Evolutionary conservation across 2,888 invertebrate species (phyloP).

Genomic region (Gastrophysa polygoni): DNA sequence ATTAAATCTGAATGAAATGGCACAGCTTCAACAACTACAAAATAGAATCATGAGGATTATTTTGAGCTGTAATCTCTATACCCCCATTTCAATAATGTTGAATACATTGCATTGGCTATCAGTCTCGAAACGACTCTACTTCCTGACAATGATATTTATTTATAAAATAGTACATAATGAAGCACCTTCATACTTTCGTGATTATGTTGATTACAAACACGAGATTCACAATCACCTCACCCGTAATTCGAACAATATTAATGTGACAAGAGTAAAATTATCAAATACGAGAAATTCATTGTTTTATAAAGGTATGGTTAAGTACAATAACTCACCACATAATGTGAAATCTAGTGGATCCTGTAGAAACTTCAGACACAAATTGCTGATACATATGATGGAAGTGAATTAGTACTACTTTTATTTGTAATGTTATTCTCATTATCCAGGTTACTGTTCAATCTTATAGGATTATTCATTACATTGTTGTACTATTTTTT

Average conservation of each 20-base stretch:
- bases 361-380: neutral
- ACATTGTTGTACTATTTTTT: too few species aligned
- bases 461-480: too few species aligned
- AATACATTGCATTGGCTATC: too few species aligned
- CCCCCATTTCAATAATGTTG: neutral
- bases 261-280: neutral
- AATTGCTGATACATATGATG: neutral
- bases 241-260: too few species aligned
- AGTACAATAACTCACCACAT: neutral
- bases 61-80: neutral
- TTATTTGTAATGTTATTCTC: neutral
- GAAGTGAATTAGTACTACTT: neutral
- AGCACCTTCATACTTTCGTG: neutral
- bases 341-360: neutral
- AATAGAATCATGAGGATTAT: neutral
- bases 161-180: neutral
- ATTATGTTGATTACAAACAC: neutral
- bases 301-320: constrained; percentile 1
- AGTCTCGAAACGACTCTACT: too few species aligned
- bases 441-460: too few species aligned
- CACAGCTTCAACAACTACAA: neutral
- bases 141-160: neutral
- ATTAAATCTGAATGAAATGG: neutral
- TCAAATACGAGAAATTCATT: neutral
- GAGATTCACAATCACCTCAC: neutral